A percentile compares a stretch with the other conserved stretches of the same genome.
phyloP scores from a whole-genome alignment of 2,888 invertebrate genomes.

The Drosophila subsilvestris region DNA sequence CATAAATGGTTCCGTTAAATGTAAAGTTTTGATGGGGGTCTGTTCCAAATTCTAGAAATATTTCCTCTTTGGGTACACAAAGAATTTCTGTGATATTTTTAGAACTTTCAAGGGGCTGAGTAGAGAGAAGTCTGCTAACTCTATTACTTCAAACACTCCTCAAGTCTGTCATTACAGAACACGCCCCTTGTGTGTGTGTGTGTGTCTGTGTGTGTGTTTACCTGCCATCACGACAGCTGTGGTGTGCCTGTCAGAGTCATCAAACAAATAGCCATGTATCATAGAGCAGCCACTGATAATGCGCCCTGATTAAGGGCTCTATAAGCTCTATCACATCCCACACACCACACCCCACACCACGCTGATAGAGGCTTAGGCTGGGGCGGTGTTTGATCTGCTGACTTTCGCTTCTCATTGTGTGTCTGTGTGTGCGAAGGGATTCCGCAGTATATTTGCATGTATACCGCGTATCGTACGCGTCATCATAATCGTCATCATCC shows the following conservation, averaged over 20 bases:
- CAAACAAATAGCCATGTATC: slow-evolving; percentile 65
- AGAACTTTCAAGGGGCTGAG: no score
- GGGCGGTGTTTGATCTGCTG: slow-evolving; percentile 64
- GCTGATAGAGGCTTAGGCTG: slow-evolving; percentile 42
- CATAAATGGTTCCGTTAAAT: background rate
- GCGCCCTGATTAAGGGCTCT: slow-evolving; percentile 62
- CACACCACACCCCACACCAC: slow-evolving; percentile 35
- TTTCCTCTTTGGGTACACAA: no score
- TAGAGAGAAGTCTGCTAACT: no score
- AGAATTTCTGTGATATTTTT: no score
- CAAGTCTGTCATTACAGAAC: no score
- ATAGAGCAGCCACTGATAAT: slow-evolving; percentile 60
- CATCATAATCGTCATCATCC: slow-evolving; percentile 49
- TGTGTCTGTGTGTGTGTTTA: background rate
- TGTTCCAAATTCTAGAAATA: no score
- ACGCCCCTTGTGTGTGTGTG: no score
- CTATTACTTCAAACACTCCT: no score
- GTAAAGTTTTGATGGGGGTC: background rate
- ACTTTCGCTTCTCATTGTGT: slow-evolving; percentile 59
- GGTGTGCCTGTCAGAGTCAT: slow-evolving; percentile 26
- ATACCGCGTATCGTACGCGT: slow-evolving; percentile 41
- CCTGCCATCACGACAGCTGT: slow-evolving; percentile 38
- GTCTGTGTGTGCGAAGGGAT: background rate
- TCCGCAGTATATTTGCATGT: slow-evolving; percentile 35
- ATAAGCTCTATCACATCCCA: slow-evolving; percentile 1